phyloP scores from a whole-genome alignment of 2,888 invertebrate species.

The Acrocyrtus sp. region DNA sequence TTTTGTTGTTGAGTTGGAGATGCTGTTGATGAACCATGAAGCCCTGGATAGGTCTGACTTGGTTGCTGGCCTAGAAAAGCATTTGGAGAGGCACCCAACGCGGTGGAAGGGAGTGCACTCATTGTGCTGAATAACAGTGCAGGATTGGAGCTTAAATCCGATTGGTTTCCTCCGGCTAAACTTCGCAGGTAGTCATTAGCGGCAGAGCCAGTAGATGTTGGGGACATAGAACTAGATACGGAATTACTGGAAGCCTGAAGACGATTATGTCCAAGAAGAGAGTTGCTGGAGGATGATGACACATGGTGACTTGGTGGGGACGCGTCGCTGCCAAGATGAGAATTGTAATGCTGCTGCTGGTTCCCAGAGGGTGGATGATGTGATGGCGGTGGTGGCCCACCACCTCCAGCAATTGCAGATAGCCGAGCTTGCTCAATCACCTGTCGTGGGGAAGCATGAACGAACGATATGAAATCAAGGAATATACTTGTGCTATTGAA shows the following conservation, averaged over 20 bases:
- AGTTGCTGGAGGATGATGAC: slow-evolving; percentile 8
- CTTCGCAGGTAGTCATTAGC: slow-evolving; percentile 22
- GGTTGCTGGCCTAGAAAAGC: slow-evolving; percentile 32
- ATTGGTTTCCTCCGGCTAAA: slow-evolving; percentile 8
- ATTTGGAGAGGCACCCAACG: slow-evolving; percentile 23
- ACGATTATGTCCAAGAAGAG: slow-evolving; percentile 12
- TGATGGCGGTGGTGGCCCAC: slow-evolving; percentile 64
- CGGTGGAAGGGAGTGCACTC: slow-evolving; percentile 26
- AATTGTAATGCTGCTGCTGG: slow-evolving; percentile 1
- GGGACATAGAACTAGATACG: slow-evolving; percentile 31
- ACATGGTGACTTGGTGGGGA: slow-evolving; percentile 15
- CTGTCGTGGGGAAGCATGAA: slow-evolving; percentile 40
- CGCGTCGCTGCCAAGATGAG: not conserved
- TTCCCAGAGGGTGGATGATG: not conserved
- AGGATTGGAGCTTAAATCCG: slow-evolving; percentile 33
- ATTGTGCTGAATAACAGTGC: slow-evolving; percentile 37
- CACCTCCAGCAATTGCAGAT: slow-evolving; percentile 73
- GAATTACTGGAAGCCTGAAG: slow-evolving; percentile 1
- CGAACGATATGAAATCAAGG: too few species aligned
- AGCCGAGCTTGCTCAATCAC: slow-evolving; percentile 88
- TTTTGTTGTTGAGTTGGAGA: slow-evolving; percentile 17
- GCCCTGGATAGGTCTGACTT: slow-evolving; percentile 16
- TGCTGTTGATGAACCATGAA: not conserved
- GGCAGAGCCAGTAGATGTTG: slow-evolving; percentile 21
- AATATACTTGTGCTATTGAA: too few species aligned